Conservation (phyloP, 2,113 vertebrate species). For the Xerus inauris region DNA sequence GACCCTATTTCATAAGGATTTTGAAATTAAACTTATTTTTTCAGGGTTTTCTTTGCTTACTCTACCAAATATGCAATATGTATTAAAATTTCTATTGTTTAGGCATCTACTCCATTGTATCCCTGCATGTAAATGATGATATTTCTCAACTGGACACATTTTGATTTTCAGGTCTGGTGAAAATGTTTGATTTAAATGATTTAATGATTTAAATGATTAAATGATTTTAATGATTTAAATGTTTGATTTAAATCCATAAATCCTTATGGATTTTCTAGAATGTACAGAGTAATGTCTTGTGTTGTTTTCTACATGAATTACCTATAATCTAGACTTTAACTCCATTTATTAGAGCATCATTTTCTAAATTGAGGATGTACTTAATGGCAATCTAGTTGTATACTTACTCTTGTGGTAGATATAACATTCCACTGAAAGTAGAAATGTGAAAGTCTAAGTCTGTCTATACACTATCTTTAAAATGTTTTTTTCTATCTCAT, state of each 20-base stretch:
- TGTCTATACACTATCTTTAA: not conserved
- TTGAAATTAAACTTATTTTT: not conserved
- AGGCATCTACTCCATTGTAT: not conserved
- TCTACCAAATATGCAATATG: not conserved
- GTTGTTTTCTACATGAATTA: not conserved
- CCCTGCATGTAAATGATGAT: not conserved
- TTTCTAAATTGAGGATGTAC: not conserved
- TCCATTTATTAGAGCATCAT: not conserved
- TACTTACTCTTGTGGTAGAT: not conserved
- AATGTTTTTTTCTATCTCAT: not conserved
- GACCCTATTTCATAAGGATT: not conserved
- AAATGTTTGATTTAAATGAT: slow-evolving; percentile 13
- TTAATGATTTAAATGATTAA: too few species aligned
- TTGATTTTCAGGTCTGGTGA: not conserved
- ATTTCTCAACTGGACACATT: not conserved
- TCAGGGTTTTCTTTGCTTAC: not conserved
- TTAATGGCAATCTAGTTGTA: not conserved
- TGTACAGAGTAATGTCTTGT: not conserved
- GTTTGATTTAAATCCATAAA: not conserved
- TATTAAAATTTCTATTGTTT: not conserved
- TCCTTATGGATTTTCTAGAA: not conserved
- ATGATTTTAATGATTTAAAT: too few species aligned
- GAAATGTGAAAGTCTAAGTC: not conserved
- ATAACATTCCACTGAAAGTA: not conserved
- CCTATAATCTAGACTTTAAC: not conserved